A percentile compares a stretch with the other conserved stretches of the same genome.
Evolutionary conservation across 2,888 invertebrate species (phyloP).

Genomic region (Ctena decussata): DNA sequence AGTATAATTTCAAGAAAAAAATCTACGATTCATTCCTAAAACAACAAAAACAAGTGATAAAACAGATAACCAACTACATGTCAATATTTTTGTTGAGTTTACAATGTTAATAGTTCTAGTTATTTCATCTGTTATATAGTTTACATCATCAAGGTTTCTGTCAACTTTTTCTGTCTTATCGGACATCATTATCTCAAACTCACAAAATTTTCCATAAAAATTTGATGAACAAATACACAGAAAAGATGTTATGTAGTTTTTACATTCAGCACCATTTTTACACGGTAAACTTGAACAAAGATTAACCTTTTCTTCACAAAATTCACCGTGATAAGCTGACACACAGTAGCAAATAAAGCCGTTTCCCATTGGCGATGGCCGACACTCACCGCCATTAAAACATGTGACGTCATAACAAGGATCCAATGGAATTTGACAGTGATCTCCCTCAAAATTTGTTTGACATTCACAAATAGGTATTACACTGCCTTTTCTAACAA

Average conservation of each 20-base stretch:
- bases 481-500: constrained; percentile 27
- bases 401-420: constrained; percentile 68
- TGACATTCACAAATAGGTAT: constrained; percentile 66
- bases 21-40: too few relatives aligned
- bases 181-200: constrained; percentile 35
- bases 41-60: too few relatives aligned
- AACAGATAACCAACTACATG: too few relatives aligned
- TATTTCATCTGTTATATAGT: not conserved
- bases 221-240: constrained; percentile 70
- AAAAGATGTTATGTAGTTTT: constrained; percentile 66
- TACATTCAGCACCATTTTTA: constrained; percentile 72
- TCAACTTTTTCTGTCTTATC: constrained; percentile 8
- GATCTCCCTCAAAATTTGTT: constrained; percentile 66
- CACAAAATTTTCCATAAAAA: constrained; percentile 68
- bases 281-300: constrained; percentile 70
- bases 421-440: constrained; percentile 68
- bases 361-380: constrained; percentile 61
- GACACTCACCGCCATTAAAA: constrained; percentile 72
- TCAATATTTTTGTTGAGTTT: not conserved
- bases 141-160: not conserved
- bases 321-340: constrained; percentile 66
- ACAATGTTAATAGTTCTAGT: not conserved
- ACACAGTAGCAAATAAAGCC: constrained; percentile 67
- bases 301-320: constrained; percentile 69
- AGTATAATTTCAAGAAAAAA: too few relatives aligned